Evolutionary conservation across 2,888 invertebrate genomes (phyloP), one percentile per base, ranked within the genome.

Genomic region (Steinernema carpocapsae): DNA sequence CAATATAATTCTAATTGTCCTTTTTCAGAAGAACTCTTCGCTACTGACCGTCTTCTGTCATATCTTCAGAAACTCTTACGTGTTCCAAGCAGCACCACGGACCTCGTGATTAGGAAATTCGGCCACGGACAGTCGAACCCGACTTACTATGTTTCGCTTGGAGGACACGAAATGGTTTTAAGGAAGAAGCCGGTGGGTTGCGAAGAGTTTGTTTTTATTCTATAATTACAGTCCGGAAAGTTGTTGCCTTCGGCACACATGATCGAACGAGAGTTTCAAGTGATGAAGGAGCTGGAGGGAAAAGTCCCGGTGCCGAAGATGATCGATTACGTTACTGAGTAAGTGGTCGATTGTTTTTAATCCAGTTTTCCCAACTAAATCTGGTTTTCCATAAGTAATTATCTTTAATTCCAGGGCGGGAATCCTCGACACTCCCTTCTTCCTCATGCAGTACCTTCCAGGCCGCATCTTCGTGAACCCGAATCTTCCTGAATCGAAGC

Each of bases 71-170:
- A 45, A 22, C 70, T 72, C 14, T 78, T 80, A 17, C 52, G 43
- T 2, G 1, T 37, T 14, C 29, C 64, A 4, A 46, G 29, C 29
- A 37, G 42, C 19, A 29, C 64, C 32, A 43, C 42, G 6, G 70
- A 77, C 14, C 32, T 78, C 29, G 19, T 19, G 17, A 74, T 80
- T 4, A 24, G 72, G n/a, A 82, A 81, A 75, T 85, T 85, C 75
- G 76, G 79, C 26, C 89, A 89, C 78, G 89, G 89, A 17, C 89
- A 89, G 82, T 89, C 89, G 6, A 89, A 89, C 77, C 89, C 89
- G 6, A 89, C 89, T 1, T 89, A 89, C 78, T 88, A 88, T 75
- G 79, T 89, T 4, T 75, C 80, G 72, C 88, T 87, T 74, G 88
- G 83, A 7, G 86, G 85, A 0, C 86, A 85, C 0, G 84, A 88